phyloP scores from a whole-genome alignment of 30 jellyfish, hydroid and myxozoan species.

The Catostylus mosaicus region DNA sequence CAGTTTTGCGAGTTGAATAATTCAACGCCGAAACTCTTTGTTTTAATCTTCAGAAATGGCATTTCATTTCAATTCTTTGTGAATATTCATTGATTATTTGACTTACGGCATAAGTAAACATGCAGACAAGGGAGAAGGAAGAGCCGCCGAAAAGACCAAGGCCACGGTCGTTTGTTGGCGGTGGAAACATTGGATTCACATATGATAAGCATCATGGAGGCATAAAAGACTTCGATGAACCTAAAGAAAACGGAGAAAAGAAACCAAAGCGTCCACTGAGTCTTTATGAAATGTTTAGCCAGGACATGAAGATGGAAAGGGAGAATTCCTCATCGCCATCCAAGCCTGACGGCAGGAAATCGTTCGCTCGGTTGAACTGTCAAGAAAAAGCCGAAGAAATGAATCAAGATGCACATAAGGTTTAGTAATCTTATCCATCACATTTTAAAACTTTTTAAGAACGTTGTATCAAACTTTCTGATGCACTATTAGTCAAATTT shows the following conservation, averaged over 20 bases:
- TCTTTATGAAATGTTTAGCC: slow-evolving; percentile 49
- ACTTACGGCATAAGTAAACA: not conserved
- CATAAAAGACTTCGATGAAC: slow-evolving; percentile 17
- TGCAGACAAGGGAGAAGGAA: not conserved
- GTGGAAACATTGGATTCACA: slow-evolving; percentile 44
- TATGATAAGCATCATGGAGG: slow-evolving; percentile 62
- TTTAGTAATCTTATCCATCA: not conserved
- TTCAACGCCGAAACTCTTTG: not conserved
- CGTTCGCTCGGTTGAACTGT: slow-evolving; percentile 30
- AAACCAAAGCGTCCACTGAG: slow-evolving; percentile 61
- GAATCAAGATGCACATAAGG: slow-evolving; percentile 42
- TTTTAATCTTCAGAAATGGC: not conserved
- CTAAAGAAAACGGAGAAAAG: slow-evolving; percentile 23
- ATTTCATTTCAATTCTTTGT: not conserved
- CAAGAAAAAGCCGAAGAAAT: slow-evolving; percentile 64
- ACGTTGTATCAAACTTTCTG: no score
- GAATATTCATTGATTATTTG: not conserved
- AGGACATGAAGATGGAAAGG: slow-evolving; percentile 29
- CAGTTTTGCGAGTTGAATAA: not conserved
- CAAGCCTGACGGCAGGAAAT: slow-evolving; percentile 49
- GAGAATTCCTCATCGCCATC: slow-evolving; percentile 57
- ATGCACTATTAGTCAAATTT: no score
- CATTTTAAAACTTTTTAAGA: no score
- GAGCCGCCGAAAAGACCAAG: slow-evolving; percentile 28
- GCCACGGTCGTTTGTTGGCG: slow-evolving; percentile 70